A percentile compares a stretch with the other conserved stretches of the same genome.
phyloP scores from a whole-genome alignment of 2,888 invertebrate genomes.

The Ochropleura leucogaster region DNA sequence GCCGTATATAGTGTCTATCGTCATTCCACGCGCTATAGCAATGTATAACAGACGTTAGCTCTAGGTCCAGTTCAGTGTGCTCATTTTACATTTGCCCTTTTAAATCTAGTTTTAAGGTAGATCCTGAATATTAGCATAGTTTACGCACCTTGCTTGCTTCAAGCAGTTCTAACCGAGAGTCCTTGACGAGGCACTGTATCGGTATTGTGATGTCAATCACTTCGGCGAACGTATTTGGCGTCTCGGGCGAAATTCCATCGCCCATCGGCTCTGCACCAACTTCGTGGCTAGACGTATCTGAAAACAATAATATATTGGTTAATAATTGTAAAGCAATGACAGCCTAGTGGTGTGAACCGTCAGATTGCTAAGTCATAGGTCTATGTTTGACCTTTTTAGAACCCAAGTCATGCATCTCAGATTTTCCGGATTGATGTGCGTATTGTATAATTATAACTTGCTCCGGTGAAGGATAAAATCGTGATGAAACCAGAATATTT shows the following conservation, averaged over 20 bases:
- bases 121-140: constrained; percentile 3
- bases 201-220: constrained; percentile 98
- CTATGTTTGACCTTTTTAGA: no score
- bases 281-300: constrained; percentile 79
- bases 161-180: constrained; percentile 96
- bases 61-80: no score
- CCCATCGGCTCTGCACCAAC: constrained; percentile 76
- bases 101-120: not conserved
- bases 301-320: not conserved
- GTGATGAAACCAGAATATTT: no score
- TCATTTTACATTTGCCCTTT: not conserved
- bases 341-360: no score
- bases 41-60: not conserved
- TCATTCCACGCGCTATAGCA: not conserved
- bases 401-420: no score
- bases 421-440: no score
- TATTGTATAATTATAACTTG: no score
- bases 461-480: no score
- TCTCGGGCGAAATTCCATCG: constrained; percentile 74
- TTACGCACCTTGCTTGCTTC: constrained; percentile 95
- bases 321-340: not conserved
- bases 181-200: constrained; percentile 97
- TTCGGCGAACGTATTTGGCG: constrained; percentile 81
- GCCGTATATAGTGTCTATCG: no score
- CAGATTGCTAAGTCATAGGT: no score